Base-by-base conservation (phyloP, 2,888 invertebrate genomes). In the Pheosia tremula region DNA sequence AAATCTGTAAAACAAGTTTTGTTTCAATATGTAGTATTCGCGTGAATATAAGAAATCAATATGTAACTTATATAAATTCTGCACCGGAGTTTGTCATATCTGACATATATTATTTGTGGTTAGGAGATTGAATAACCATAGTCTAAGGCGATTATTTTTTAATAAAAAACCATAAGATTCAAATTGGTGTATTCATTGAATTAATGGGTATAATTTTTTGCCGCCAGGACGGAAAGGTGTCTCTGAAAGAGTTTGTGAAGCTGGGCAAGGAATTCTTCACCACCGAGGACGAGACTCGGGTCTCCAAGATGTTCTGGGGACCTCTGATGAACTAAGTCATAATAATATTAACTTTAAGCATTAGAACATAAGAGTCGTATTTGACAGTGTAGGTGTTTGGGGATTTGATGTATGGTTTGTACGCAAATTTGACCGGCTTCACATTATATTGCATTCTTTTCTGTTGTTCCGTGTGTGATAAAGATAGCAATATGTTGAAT, bases 221-320 rank as follows among this genome's bases (percentile, higher is more conserved):
- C 80, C 82, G 11, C 0, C 87, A 94, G 82, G 97, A 97, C 81
- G 97, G 97, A 54, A 96, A 95, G 85, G 84, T 97, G 61, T 96
- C 96, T 36, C 83, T 95, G 62, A 95, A 97, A 82, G 97, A 97
- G 86, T 97, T 97, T 82, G 95, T 97, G 38, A 96, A 96, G 80
- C 94, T 97, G 63, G 97, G 97, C 39, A 95, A 96, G 65, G 97
- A 97, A 69, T 97, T 96, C 85, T 97, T 97, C 88, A 89, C 96
- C 59, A 96, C 96, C 0, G 97, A 97, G 81, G 96, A 97, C 82
- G 95, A 96, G 74, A 94, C 91, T 4, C 95, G 94, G 72, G 96
- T 97, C 65, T 97, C 97, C 77, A 97, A 96, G 90, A 96, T 97
- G 94, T 97, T 97, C 81, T 98, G 97, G 97, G 97, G 97, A 43